A percentile compares a stretch with the other conserved stretches of the same genome.
phyloP scores from a whole-genome alignment of 2,113 vertebrate genomes.

The Hippocampus comes region DNA sequence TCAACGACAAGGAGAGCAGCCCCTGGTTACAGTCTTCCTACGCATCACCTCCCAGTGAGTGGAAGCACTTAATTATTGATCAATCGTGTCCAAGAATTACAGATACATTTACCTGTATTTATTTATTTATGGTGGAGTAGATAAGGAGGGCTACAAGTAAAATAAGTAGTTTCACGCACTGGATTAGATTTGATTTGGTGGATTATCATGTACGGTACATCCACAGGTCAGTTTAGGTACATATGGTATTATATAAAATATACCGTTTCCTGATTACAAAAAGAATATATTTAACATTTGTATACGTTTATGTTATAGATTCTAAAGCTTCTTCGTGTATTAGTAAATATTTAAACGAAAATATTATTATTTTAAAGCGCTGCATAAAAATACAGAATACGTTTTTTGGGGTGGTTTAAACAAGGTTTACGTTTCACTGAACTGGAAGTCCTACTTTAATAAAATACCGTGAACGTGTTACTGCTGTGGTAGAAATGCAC shows the following conservation, averaged over 20 bases:
- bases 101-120: neutral
- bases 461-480: too few species aligned
- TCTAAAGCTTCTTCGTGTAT: neutral
- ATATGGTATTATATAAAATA: too few species aligned
- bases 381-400: too few species aligned
- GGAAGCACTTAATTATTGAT: neutral
- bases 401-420: too few species aligned
- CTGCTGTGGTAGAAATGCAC: neutral
- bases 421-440: too few species aligned
- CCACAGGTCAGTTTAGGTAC: too few species aligned
- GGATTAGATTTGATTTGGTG: neutral
- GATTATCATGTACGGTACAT: neutral
- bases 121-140: neutral
- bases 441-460: too few species aligned
- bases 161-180: neutral
- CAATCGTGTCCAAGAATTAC: neutral
- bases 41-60: conserved; percentile 71
- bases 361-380: too few species aligned
- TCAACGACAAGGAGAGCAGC: conserved; percentile 56
- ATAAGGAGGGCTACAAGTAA: neutral
- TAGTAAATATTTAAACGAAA: neutral
- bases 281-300: neutral
- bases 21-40: conserved; percentile 62
- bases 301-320: neutral
- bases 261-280: too few species aligned